Conservation (phyloP, 2,797 vertebrate species). For the Sebastes oblongus region DNA sequence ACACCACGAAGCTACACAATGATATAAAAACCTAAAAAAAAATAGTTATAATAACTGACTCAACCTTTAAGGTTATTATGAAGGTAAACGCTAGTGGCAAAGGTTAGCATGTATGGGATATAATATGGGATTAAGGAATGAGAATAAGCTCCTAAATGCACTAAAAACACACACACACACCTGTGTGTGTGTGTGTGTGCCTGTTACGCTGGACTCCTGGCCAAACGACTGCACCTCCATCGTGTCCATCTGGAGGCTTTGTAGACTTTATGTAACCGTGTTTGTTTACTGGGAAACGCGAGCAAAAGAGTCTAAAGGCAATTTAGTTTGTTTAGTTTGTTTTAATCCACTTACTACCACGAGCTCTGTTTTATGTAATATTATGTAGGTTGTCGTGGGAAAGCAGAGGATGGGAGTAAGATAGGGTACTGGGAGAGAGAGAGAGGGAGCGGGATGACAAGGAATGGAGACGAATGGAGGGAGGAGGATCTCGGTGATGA, state of each 20-base stretch:
- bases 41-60: too few relatives aligned
- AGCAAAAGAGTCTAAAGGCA: constrained; percentile 42
- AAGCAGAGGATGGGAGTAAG: background rate
- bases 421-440: background rate
- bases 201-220: constrained; percentile 17
- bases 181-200: constrained; percentile 1
- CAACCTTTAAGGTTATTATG: background rate
- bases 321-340: constrained; percentile 4
- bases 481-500: background rate
- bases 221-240: constrained; percentile 22
- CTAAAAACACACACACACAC: background rate
- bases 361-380: constrained; percentile 31
- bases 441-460: background rate
- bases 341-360: constrained; percentile 30
- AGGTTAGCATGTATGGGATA: background rate
- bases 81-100: background rate
- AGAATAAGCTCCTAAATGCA: constrained; percentile 15
- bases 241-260: constrained; percentile 60
- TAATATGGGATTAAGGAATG: background rate
- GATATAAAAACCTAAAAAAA: too few relatives aligned
- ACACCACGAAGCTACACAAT: too few relatives aligned
- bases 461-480: background rate
- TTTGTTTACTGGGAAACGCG: constrained; percentile 48
- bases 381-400: background rate
- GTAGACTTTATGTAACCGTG: constrained; percentile 49